Conservation (phyloP, 2,888 invertebrate genomes). For the Megaustenia siamemsis region DNA sequence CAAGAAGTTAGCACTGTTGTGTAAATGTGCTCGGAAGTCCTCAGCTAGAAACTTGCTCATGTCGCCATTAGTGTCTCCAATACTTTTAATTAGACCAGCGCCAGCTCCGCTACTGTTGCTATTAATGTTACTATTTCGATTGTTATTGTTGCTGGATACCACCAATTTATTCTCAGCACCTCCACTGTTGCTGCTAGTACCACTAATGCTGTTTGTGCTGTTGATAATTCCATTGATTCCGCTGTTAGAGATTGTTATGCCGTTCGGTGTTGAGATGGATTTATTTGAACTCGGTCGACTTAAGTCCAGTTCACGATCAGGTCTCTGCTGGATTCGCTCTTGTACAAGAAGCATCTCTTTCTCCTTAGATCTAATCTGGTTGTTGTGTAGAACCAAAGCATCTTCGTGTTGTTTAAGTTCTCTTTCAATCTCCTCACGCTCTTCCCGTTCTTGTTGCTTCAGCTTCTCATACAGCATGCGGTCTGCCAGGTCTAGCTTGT, state of each 20-base stretch:
- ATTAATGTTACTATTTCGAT: constrained; percentile 25
- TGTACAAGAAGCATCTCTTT: constrained; percentile 68
- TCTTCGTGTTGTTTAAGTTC: constrained; percentile 80
- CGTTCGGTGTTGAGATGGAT: constrained; percentile 10
- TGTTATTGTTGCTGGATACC: constrained; percentile 19
- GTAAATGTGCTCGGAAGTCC: constrained; percentile 57
- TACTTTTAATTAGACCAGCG: not conserved
- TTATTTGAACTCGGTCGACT: constrained; percentile 32
- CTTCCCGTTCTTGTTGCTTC: constrained; percentile 79
- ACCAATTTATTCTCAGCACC: not conserved
- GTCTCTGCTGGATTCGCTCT: constrained; percentile 59
- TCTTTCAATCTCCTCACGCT: constrained; percentile 79
- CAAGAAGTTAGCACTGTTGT: constrained; percentile 51
- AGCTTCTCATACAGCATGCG: constrained; percentile 77
- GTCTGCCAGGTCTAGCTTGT: constrained; percentile 76
- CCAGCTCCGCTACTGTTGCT: constrained; percentile 12
- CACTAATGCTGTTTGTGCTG: not conserved
- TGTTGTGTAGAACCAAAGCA: constrained; percentile 70
- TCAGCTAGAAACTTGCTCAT: constrained; percentile 50
- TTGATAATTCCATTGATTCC: constrained; percentile 7
- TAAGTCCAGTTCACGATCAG: constrained; percentile 53
- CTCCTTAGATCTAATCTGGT: constrained; percentile 69
- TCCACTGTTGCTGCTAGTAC: not conserved
- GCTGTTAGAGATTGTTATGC: not conserved
- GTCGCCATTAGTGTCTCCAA: not conserved